A percentile compares a stretch with the other conserved stretches of the same genome.
Conservation (phyloP, 2,797 vertebrate genomes). For the Menidia menidia region DNA sequence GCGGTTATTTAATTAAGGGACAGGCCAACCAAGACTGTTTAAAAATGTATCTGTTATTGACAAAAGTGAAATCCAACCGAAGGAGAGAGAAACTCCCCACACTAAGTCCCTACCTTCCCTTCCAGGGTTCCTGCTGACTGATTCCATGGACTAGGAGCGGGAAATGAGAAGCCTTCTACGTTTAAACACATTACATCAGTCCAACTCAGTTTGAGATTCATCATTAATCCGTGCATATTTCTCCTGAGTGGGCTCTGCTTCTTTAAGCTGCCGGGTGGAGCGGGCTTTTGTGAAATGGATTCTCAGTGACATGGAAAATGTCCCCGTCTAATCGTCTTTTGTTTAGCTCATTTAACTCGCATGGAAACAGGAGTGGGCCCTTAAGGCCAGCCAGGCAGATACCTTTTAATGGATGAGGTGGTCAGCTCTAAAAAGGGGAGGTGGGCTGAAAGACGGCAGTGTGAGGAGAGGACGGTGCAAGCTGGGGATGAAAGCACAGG, state of each 20-base stretch:
- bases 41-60: conserved; percentile 13
- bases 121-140: conserved; percentile 55
- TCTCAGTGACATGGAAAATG: conserved; percentile 75
- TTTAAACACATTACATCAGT: conserved; percentile 61
- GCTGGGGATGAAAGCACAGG: conserved; percentile 68
- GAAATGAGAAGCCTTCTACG: conserved; percentile 60
- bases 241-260: conserved; percentile 28
- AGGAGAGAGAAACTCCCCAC: conserved; percentile 9
- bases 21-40: neutral
- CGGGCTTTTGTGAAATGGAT: conserved; percentile 64
- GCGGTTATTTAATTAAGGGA: neutral
- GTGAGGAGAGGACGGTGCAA: conserved; percentile 57
- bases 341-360: conserved; percentile 76
- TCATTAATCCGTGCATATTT: conserved; percentile 15
- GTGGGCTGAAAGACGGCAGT: conserved; percentile 52
- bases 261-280: conserved; percentile 47
- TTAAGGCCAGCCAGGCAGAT: conserved; percentile 68
- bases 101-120: conserved; percentile 55
- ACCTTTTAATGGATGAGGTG: conserved; percentile 71
- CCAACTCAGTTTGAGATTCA: conserved; percentile 22
- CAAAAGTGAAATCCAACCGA: conserved; percentile 1
- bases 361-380: conserved; percentile 52
- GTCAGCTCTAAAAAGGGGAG: conserved; percentile 60
- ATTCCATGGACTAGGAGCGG: conserved; percentile 34
- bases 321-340: conserved; percentile 82